Conservation (phyloP, 2,888 invertebrate genomes). For the Volucella zonaria region DNA sequence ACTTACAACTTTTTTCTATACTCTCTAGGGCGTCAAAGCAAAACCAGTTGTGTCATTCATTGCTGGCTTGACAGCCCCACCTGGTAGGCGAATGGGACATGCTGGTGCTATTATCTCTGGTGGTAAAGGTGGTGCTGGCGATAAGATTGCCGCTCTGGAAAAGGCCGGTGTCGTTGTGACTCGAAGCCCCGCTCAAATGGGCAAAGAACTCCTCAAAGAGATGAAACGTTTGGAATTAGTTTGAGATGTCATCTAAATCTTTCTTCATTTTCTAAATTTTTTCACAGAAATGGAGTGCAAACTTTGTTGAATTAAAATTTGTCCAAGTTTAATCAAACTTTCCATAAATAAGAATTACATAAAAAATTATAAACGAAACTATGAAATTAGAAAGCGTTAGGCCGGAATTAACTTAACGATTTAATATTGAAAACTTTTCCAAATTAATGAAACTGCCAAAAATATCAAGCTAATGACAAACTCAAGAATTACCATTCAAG, state of each 20-base stretch:
- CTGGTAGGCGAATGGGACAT: slow-evolving; percentile 99
- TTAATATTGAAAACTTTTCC: too few species aligned
- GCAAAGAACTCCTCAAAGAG: slow-evolving; percentile 92
- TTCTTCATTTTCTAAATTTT: slow-evolving; percentile 26
- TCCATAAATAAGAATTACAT: slow-evolving; percentile 19
- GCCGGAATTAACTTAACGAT: too few species aligned
- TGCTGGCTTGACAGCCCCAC: slow-evolving; percentile 98
- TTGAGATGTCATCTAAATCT: slow-evolving; percentile 79
- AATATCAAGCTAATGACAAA: too few species aligned
- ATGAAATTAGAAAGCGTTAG: not conserved
- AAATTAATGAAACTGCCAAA: too few species aligned
- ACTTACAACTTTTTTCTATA: slow-evolving; percentile 27
- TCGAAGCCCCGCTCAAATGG: slow-evolving; percentile 97
- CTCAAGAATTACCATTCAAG: too few species aligned
- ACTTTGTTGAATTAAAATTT: slow-evolving; percentile 25
- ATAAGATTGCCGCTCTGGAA: slow-evolving; percentile 97
- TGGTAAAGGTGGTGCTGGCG: slow-evolving; percentile 98
- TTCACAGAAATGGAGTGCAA: slow-evolving; percentile 30
- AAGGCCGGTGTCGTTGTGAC: slow-evolving; percentile 97
- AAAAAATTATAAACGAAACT: not conserved
- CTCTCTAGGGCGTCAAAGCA: slow-evolving; percentile 89
- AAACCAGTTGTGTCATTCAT: slow-evolving; percentile 99
- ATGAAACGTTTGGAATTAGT: slow-evolving; percentile 91
- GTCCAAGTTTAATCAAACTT: slow-evolving; percentile 14
- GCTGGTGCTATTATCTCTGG: slow-evolving; percentile 99